Evolutionary conservation across 1,140 invertebrate species (phyloP), one percentile per base, ranked within the genome.

Genomic region (Holotrichia oblita): DNA sequence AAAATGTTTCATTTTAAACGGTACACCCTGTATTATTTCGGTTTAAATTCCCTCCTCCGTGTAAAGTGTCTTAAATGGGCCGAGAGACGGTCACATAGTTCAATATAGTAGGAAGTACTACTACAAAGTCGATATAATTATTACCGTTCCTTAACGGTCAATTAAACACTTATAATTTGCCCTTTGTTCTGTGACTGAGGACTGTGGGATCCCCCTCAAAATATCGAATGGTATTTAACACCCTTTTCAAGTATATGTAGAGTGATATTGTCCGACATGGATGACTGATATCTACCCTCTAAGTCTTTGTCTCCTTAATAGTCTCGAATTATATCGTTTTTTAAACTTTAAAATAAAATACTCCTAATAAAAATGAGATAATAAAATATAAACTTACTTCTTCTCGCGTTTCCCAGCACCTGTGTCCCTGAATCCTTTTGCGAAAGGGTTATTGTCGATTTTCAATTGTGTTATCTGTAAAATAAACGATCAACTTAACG

Each of bases 381-480:
- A 17, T 2, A 3, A 14, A 61, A 14, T 34, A 89, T n/a, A n/a
- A 88, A 94, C 96, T 97, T 92, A 98, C 96, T 98, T 98, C 91
- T 98, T 98, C 86, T 98, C 96, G 84, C 96, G 89, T 89, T 97
- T 97, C 72, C 96, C 96, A 78, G 96, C 96, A 22, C 96, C 96
- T 8, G 96, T 99, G 87, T 99, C 97, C 83, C 98, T 91, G 89
- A 99, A 99, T 81, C 98, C 98, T 92, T 99, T 99, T 76, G 98
- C 98, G 87, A 99, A 99, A n/a, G 98, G 98, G 89, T 99, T 99
- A 91, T 99, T 97, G 90, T 99, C 97, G 85, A 99, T 99, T 89
- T 99, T 99, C 86, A 99, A 88, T 88, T 99, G 97, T 79, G 98
- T 99, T 85, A 99, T 99, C 97, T 99, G 92, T 4, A 7, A 91